Evolutionary conservation across 2,113 vertebrate genomes (phyloP).

Genomic region (Rhizomys pruinosus): DNA sequence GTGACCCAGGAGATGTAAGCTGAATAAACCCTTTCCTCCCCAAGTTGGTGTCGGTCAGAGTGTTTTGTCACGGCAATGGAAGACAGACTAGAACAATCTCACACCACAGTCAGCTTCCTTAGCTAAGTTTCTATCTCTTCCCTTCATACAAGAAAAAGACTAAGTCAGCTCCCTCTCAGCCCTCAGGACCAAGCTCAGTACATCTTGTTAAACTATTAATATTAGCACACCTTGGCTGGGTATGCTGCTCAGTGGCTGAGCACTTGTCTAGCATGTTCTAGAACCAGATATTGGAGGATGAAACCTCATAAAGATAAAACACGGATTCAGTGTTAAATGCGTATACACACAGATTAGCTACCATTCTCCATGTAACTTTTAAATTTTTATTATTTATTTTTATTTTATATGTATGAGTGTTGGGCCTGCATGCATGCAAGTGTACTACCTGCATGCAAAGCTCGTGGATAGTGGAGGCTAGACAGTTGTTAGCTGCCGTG

Average conservation of each 20-base stretch:
- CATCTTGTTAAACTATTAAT: background rate
- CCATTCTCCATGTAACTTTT: background rate
- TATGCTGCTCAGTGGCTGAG: background rate
- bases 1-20: too few species aligned
- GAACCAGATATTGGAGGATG: background rate
- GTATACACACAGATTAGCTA: background rate
- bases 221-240: background rate
- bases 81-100: too few species aligned
- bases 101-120: background rate
- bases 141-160: background rate
- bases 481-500: too few species aligned
- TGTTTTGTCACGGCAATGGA: too few species aligned
- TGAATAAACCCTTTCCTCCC: too few species aligned
- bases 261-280: background rate
- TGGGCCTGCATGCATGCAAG: too few species aligned
- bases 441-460: too few species aligned
- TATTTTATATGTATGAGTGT: too few species aligned
- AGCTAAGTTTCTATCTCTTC: background rate
- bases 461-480: too few species aligned
- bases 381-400: too few species aligned
- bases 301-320: conserved; percentile 40
- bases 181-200: conserved; percentile 18
- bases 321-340: background rate
- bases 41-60: too few species aligned
- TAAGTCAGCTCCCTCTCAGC: background rate